Conservation (phyloP, 2,888 invertebrate genomes). For the Dynastes hyllus region DNA sequence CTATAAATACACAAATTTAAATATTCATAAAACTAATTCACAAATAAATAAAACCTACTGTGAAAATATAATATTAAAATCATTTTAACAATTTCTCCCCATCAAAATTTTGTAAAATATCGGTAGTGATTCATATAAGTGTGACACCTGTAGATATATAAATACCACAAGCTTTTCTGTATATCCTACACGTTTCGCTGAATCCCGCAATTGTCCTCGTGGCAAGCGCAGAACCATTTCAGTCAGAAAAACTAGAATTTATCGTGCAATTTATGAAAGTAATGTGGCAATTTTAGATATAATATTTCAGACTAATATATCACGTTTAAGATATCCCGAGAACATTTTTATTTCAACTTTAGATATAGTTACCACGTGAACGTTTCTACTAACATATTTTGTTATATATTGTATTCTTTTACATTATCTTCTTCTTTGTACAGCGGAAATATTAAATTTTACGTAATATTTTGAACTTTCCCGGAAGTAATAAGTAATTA, state of each 20-base stretch:
- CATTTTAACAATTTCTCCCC: no score
- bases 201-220: neutral
- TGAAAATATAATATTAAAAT: no score
- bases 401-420: neutral
- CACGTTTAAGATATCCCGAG: neutral
- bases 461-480: neutral
- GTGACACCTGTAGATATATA: no score
- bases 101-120: no score
- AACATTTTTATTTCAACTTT: neutral
- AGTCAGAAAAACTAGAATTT: constrained; percentile 16
- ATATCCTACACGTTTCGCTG: neutral
- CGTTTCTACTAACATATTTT: neutral
- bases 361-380: neutral
- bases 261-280: constrained; percentile 17
- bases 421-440: neutral
- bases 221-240: neutral
- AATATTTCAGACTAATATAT: constrained; percentile 16
- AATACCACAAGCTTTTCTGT: no score
- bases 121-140: no score
- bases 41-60: no score
- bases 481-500: neutral
- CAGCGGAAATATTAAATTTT: neutral
- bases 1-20: no score
- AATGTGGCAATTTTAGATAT: constrained; percentile 21
- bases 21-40: no score